Base-by-base conservation (phyloP, 2,113 vertebrate species). In the Helogale parvula region DNA sequence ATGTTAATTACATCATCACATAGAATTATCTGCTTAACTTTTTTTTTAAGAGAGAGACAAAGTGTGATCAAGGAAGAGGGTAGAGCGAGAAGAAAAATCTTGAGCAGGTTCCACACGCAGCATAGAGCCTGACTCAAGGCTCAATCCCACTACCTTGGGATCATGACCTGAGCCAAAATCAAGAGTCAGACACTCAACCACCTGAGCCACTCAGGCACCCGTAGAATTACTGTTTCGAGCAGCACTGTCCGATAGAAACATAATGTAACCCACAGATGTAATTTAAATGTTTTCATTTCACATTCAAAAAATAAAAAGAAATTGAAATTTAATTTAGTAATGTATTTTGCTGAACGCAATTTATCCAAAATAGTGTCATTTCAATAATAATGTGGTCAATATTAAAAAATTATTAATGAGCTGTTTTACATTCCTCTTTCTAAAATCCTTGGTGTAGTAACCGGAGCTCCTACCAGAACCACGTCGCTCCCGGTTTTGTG, bases 401-500 rank as follows among this genome's bases (percentile, higher is more conserved):
- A 91, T 25, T 93, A 41, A 50, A 14, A 74, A 83, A 84, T n/a
- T 68, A 87, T 29, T 23, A 41, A 35, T 68, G 86, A 82, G 45
- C 35, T 94, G 80, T 27, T 87, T 83, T 92, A 72, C 16, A 66
- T 60, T 85, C n/a, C 89, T 29, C 57, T 95, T 77, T 52, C 72
- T 16, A 71, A 89, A 60, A 74, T 71, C 41, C 27, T 31, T 13
- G 6, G 33, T n/a, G n/a, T n/a, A 23, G 77, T 50, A 50, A 35
- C 54, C 45, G 0, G 5, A 31, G 45, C 13, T 47, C 15, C 45
- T 33, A 31, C 69, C 23, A 3, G 50, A 27, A 11, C 0, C 0
- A 1, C 13, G 0, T 3, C 27, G 2, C 1, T 10, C 7, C 0
- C 0, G 9, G 52, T 4, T 14, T 15, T 23, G 29, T 6, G 5